phyloP scores from a whole-genome alignment of 2,888 invertebrate genomes.

The Nasonovia ribisnigri region DNA sequence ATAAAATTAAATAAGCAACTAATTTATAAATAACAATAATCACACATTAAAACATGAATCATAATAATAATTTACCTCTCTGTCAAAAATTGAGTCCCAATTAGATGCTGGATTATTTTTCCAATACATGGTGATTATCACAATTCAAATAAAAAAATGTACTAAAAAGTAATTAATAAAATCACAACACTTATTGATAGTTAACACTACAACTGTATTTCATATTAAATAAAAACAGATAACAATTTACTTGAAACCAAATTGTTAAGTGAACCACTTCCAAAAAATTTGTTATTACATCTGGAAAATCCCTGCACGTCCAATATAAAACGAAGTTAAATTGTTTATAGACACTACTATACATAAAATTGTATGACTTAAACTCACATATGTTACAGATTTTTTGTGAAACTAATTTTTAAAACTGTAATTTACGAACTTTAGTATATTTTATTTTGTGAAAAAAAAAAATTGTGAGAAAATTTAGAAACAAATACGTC shows the following conservation, averaged over 20 bases:
- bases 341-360: background rate
- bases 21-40: background rate
- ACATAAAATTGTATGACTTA: background rate
- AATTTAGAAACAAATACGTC: slow-evolving; percentile 47
- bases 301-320: slow-evolving; percentile 54
- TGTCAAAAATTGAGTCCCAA: slow-evolving; percentile 82
- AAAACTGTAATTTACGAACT: background rate
- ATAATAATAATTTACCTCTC: slow-evolving; percentile 75
- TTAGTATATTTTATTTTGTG: background rate
- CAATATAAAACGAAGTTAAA: slow-evolving; percentile 36
- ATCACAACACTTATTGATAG: background rate
- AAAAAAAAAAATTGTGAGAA: background rate
- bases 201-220: background rate
- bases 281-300: slow-evolving; percentile 55
- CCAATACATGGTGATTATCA: slow-evolving; percentile 76
- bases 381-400: background rate
- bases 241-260: slow-evolving; percentile 37
- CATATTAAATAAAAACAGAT: slow-evolving; percentile 6
- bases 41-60: background rate
- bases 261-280: slow-evolving; percentile 37
- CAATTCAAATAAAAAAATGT: slow-evolving; percentile 39
- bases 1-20: slow-evolving; percentile 66
- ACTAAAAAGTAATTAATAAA: slow-evolving; percentile 15
- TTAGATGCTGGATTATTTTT: slow-evolving; percentile 81
- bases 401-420: background rate